Evolutionary conservation across 2,888 invertebrate species (phyloP).

Genomic region (Hipparchia semele): DNA sequence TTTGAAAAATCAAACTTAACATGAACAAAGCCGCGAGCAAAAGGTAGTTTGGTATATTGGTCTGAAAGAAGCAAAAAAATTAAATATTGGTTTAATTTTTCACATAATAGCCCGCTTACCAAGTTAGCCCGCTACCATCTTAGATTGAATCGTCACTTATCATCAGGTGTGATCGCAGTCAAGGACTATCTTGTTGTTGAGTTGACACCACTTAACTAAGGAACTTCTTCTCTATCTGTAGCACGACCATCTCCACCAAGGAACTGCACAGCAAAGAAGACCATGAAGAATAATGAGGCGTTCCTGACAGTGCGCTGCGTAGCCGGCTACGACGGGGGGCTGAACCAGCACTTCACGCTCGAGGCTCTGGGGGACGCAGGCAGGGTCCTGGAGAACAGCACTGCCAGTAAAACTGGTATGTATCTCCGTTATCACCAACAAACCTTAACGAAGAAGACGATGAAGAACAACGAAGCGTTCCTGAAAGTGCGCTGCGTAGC

Average conservation of each 20-base stretch:
- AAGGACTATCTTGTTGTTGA: too few relatives aligned
- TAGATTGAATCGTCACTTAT: too few relatives aligned
- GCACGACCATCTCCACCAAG: conserved; percentile 71
- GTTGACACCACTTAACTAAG: too few relatives aligned
- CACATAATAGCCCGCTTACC: too few relatives aligned
- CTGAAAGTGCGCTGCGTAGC: conserved; percentile 65
- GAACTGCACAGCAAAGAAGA: conserved; percentile 66
- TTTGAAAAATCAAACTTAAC: too few relatives aligned
- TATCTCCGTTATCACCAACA: too few relatives aligned
- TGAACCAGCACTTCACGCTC: conserved; percentile 68
- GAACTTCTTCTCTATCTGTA: conserved; percentile 37
- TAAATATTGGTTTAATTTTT: too few relatives aligned
- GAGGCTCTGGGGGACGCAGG: conserved; percentile 62
- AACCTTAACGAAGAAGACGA: background rate
- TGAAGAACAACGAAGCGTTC: conserved; percentile 53
- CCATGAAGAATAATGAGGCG: conserved; percentile 53
- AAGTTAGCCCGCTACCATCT: too few relatives aligned
- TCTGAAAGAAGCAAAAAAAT: too few relatives aligned
- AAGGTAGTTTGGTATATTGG: too few relatives aligned
- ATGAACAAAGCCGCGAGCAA: too few relatives aligned
- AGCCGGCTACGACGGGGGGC: conserved; percentile 71
- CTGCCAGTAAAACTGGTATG: conserved; percentile 47
- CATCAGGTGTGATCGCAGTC: too few relatives aligned
- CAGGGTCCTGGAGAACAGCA: conserved; percentile 59
- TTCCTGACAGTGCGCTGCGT: conserved; percentile 63